Conservation (phyloP, 2,888 invertebrate species). For the Mellilla xanthometata region DNA sequence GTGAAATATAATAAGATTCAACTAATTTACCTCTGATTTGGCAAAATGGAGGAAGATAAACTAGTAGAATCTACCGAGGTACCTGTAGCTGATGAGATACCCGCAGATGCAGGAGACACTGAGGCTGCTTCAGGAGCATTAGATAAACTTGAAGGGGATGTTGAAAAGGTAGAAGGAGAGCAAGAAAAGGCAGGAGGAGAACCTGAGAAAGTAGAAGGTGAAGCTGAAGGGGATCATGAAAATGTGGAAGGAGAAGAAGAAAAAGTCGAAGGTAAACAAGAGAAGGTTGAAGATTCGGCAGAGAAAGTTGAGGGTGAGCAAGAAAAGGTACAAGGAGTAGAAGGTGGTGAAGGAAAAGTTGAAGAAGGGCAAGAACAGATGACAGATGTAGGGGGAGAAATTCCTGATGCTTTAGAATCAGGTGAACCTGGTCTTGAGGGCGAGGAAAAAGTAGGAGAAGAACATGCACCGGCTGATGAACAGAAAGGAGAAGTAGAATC, state of each 20-base stretch:
- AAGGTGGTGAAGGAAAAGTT: neutral
- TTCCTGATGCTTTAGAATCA: neutral
- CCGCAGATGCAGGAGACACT: neutral
- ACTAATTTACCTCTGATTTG: neutral
- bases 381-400: conserved; percentile 5
- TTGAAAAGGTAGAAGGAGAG: neutral
- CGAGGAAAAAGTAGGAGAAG: conserved; percentile 28
- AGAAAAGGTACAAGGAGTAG: neutral
- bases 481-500: conserved; percentile 31
- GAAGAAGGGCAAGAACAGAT: conserved; percentile 1
- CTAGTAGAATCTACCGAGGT: conserved; percentile 6
- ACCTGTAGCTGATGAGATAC: conserved; percentile 3
- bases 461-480: conserved; percentile 21
- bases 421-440: conserved; percentile 30
- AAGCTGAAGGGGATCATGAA: neutral
- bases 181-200: neutral
- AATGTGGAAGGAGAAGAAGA: neutral
- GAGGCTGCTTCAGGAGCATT: neutral
- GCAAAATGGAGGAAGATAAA: conserved; percentile 31
- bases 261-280: neutral
- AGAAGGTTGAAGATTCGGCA: neutral
- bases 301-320: neutral
- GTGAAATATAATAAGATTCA: conserved; percentile 20
- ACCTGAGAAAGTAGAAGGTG: neutral
- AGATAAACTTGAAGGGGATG: neutral